Percentiles rank a stretch among this genome's conserved stretches.
phyloP scores from a whole-genome alignment of 2,888 invertebrate genomes.

The Hypena proboscidalis region DNA sequence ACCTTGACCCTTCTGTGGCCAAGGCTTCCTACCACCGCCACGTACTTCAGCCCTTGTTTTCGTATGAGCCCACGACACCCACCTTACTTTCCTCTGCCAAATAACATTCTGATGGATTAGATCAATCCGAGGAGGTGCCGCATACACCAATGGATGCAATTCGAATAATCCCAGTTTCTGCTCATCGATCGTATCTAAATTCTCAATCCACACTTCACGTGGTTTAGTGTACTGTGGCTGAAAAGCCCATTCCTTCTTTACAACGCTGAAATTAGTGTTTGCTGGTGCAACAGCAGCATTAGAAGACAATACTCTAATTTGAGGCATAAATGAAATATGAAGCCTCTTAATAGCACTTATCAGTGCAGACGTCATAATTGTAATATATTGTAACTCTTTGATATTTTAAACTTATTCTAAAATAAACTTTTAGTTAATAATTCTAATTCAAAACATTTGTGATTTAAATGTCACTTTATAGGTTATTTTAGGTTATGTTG shows the following conservation, averaged over 20 bases:
- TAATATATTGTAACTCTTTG: background rate
- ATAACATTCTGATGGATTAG: constrained; percentile 93
- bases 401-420: too few relatives aligned
- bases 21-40: constrained; percentile 97
- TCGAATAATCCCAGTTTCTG: constrained; percentile 93
- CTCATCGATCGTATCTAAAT: constrained; percentile 90
- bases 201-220: constrained; percentile 95
- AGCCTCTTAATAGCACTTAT: constrained; percentile 71
- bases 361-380: constrained; percentile 63
- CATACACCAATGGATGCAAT: constrained; percentile 96
- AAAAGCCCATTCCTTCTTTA: constrained; percentile 77
- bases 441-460: too few relatives aligned
- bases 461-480: too few relatives aligned
- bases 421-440: too few relatives aligned
- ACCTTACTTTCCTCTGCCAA: constrained; percentile 94
- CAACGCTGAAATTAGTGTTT: constrained; percentile 56
- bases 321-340: constrained; percentile 58
- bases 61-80: constrained; percentile 92
- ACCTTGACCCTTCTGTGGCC: constrained; percentile 98
- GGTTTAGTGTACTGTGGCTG: constrained; percentile 85
- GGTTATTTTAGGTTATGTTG: constrained; percentile 31
- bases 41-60: constrained; percentile 93
- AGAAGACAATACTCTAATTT: constrained; percentile 60
- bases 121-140: constrained; percentile 93
- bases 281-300: constrained; percentile 40